phyloP scores from a whole-genome alignment of 2,888 invertebrate species.

The Latrodectus elegans region DNA sequence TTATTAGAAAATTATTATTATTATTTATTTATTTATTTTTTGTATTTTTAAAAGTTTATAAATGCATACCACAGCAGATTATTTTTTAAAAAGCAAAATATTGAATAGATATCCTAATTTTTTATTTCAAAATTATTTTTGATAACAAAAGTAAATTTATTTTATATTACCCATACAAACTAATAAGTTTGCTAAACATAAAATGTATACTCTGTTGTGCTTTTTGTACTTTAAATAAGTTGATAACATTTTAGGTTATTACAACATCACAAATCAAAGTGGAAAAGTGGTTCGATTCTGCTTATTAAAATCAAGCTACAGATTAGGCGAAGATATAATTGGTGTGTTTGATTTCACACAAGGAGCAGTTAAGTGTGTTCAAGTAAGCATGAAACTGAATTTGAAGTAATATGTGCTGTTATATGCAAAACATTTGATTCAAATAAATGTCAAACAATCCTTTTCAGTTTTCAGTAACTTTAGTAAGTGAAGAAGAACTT shows the following conservation, averaged over 20 bases:
- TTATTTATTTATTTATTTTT: no score
- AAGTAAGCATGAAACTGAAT: conserved; percentile 78
- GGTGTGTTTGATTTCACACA: conserved; percentile 96
- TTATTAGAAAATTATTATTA: no score
- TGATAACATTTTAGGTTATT: conserved; percentile 73
- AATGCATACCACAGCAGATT: no score
- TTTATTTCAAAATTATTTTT: no score
- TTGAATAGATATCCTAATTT: no score
- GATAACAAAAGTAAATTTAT: no score
- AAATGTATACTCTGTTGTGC: no score
- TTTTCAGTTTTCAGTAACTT: conserved; percentile 86
- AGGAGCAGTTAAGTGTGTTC: conserved; percentile 92
- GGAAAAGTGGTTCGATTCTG: conserved; percentile 96
- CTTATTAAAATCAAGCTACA: conserved; percentile 94
- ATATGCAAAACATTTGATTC: not conserved
- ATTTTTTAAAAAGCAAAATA: no score
- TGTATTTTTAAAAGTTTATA: no score
- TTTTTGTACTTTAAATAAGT: no score
- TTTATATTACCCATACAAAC: no score
- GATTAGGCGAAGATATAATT: conserved; percentile 97
- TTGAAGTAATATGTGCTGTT: not conserved
- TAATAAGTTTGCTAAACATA: no score
- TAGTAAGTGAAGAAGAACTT: conserved; percentile 92
- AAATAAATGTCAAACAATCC: not conserved
- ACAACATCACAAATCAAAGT: conserved; percentile 80